phyloP scores from a whole-genome alignment of 1,140 invertebrate species.

The Adelges cooleyi region DNA sequence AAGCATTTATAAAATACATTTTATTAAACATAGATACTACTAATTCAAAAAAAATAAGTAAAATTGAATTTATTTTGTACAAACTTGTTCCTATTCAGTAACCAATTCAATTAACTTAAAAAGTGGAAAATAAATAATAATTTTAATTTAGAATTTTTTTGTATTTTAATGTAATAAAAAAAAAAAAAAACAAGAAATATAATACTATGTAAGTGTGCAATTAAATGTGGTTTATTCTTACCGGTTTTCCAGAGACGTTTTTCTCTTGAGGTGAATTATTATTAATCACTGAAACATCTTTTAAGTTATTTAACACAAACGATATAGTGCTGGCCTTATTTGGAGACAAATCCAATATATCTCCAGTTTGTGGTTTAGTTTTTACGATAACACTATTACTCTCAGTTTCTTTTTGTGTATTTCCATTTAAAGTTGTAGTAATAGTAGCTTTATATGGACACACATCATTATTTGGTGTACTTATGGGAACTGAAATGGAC shows the following conservation, averaged over 20 bases:
- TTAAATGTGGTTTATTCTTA: constrained; percentile 21
- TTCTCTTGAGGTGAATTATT: neutral
- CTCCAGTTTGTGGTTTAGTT: neutral
- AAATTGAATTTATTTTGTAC: constrained; percentile 8
- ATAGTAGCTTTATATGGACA: constrained; percentile 18
- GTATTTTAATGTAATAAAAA: neutral
- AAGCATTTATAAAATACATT: constrained; percentile 17
- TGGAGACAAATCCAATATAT: constrained; percentile 28
- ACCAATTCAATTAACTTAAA: neutral
- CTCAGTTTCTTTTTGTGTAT: constrained; percentile 4
- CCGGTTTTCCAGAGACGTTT: constrained; percentile 8
- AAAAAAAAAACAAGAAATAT: too few relatives aligned
- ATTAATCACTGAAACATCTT: constrained; percentile 8
- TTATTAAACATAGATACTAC: neutral
- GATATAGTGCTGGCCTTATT: neutral
- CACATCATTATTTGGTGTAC: constrained; percentile 2
- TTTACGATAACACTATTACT: constrained; percentile 7
- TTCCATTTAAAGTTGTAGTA: constrained; percentile 2
- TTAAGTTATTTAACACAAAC: neutral
- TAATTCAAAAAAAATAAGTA: neutral
- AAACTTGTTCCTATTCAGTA: neutral
- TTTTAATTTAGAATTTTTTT: neutral
- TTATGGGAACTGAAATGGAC: neutral
- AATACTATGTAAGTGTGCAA: too few relatives aligned
- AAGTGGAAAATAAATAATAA: neutral